Percentiles rank a stretch among this genome's conserved stretches.
Conservation (phyloP, 2,113 vertebrate species). For the Campylorhamphus procurvoides region DNA sequence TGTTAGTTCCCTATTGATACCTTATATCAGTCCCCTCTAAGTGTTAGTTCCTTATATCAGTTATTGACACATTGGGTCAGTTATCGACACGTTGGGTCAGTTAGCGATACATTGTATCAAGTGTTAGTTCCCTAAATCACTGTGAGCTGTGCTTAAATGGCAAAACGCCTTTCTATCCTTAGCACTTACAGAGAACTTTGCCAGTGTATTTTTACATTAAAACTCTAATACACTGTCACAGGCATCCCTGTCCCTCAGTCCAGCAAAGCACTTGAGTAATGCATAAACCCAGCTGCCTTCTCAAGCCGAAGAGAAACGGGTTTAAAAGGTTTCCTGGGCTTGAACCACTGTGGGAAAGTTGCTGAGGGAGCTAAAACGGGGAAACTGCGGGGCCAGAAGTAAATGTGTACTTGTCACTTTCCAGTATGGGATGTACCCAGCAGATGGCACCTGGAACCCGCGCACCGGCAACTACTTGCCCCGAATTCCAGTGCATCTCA, state of each 20-base stretch:
- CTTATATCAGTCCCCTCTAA: too few relatives aligned
- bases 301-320: background rate
- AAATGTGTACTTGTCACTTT: background rate
- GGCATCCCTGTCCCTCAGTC: background rate
- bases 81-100: too few relatives aligned
- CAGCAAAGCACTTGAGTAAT: background rate
- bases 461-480: background rate
- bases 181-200: background rate
- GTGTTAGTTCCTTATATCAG: too few relatives aligned
- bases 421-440: background rate
- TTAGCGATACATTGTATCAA: too few relatives aligned
- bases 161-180: background rate
- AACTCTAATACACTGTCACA: background rate
- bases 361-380: background rate
- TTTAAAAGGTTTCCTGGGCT: background rate
- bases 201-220: background rate
- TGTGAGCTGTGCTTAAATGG: background rate
- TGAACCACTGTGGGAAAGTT: background rate
- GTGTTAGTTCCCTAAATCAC: too few relatives aligned
- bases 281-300: background rate
- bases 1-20: too few relatives aligned
- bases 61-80: too few relatives aligned
- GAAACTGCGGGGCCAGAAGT: background rate
- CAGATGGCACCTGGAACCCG: constrained; percentile 65
- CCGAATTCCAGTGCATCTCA: background rate